phyloP scores from a whole-genome alignment of 2,113 vertebrate genomes.

The Pollachius pollachius region DNA sequence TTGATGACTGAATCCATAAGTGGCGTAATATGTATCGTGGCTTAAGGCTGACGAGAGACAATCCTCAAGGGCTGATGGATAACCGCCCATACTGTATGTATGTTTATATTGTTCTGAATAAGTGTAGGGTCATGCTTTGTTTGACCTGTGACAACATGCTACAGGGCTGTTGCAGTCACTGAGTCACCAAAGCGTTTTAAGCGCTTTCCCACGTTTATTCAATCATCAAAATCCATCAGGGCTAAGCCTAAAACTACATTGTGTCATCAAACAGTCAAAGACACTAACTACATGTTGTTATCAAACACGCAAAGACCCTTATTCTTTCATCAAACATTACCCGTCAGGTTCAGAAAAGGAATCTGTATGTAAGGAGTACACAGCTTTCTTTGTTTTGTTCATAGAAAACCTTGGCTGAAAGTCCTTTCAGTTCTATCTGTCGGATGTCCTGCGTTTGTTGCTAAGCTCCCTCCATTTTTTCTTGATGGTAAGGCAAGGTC shows the following conservation, averaged over 20 bases:
- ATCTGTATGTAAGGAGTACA: too few relatives aligned
- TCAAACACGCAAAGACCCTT: too few relatives aligned
- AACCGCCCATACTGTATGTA: background rate
- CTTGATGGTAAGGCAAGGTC: constrained; percentile 31
- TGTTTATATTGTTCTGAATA: constrained; percentile 18
- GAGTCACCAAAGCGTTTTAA: background rate
- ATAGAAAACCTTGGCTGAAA: constrained; percentile 18
- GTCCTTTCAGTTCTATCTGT: background rate
- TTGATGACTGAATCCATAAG: constrained; percentile 29
- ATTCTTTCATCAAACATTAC: too few relatives aligned
- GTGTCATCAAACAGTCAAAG: constrained; percentile 30
- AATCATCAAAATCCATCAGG: constrained; percentile 36
- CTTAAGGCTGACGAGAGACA: constrained; percentile 14
- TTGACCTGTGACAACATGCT: constrained; percentile 25
- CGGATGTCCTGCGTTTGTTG: constrained; percentile 32
- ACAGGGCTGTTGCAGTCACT: constrained; percentile 6
- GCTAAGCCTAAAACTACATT: constrained; percentile 25
- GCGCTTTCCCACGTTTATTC: constrained; percentile 1
- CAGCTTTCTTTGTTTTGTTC: too few relatives aligned
- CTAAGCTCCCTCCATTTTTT: constrained; percentile 42
- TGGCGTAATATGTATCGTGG: constrained; percentile 14
- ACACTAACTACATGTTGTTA: background rate
- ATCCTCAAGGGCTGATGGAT: constrained; percentile 27
- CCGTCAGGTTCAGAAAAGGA: too few relatives aligned
- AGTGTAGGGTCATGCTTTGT: constrained; percentile 8